Evolutionary conservation across 1,140 invertebrate genomes (phyloP).

Genomic region (Magallana angulata): DNA sequence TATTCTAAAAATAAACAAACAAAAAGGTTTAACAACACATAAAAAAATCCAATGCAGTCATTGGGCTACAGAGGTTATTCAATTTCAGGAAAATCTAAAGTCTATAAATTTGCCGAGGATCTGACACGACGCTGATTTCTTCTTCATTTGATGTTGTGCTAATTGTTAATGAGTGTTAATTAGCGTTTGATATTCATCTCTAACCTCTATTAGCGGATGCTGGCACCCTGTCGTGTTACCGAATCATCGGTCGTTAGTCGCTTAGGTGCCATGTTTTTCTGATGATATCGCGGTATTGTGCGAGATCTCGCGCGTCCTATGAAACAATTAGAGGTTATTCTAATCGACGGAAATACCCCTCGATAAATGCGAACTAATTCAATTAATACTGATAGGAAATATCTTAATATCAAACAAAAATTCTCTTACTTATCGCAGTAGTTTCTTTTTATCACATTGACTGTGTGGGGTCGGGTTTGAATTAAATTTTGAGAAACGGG

Average conservation of each 20-base stretch:
- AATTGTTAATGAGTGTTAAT: conserved; percentile 35
- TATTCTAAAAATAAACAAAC: too few species aligned
- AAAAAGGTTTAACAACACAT: too few species aligned
- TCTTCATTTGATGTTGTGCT: conserved; percentile 28
- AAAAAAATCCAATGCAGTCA: too few species aligned
- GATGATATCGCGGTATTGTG: conserved; percentile 35
- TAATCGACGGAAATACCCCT: background rate
- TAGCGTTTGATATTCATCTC: conserved; percentile 9
- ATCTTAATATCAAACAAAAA: background rate
- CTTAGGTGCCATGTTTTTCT: background rate
- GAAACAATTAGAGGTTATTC: conserved; percentile 10
- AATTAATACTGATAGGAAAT: background rate
- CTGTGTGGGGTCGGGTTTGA: too few species aligned
- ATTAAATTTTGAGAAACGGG: too few species aligned
- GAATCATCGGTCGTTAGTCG: conserved; percentile 24
- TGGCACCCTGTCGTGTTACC: background rate
- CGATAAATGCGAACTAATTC: background rate
- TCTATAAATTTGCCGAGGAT: background rate
- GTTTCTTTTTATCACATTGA: too few species aligned
- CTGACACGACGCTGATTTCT: conserved; percentile 11
- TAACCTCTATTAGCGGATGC: background rate
- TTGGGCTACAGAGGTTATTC: too few species aligned
- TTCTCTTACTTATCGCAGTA: too few species aligned
- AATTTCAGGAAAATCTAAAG: background rate
- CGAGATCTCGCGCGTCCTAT: conserved; percentile 15